Percentiles rank a stretch among this genome's conserved stretches.
Conservation (phyloP, 1,140 invertebrate species). For the Rhyacophila brunnea region DNA sequence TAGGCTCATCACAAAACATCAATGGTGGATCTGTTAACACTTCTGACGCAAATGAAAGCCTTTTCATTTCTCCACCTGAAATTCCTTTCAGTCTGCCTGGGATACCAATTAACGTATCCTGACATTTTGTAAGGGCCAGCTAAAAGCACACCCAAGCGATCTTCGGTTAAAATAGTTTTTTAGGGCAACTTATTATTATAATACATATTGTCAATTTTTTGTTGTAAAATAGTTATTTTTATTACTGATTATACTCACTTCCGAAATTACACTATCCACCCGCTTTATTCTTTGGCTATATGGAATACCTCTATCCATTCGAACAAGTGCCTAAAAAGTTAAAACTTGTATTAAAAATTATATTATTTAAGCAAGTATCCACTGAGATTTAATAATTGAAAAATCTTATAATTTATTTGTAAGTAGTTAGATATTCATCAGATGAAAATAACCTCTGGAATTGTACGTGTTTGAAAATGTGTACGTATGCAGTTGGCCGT, state of each 20-base stretch:
- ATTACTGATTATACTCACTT: conserved; percentile 57
- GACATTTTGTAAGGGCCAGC: conserved; percentile 83
- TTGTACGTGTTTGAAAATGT: too few species aligned
- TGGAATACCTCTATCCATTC: conserved; percentile 84
- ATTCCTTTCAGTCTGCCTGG: conserved; percentile 86
- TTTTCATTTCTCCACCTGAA: conserved; percentile 93
- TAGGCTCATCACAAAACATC: conserved; percentile 97
- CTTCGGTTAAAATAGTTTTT: neutral
- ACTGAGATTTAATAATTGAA: too few species aligned
- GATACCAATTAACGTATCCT: conserved; percentile 84
- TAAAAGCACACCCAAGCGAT: conserved; percentile 39
- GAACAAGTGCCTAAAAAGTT: conserved; percentile 72
- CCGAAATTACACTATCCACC: conserved; percentile 87
- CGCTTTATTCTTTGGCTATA: conserved; percentile 73
- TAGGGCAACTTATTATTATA: too few species aligned
- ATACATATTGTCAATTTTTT: too few species aligned
- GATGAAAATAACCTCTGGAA: too few species aligned
- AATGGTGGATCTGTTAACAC: conserved; percentile 92
- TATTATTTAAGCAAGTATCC: too few species aligned
- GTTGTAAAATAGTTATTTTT: too few species aligned
- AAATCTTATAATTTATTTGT: too few species aligned
- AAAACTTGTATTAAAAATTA: too few species aligned
- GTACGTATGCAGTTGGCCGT: too few species aligned
- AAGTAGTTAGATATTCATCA: too few species aligned
- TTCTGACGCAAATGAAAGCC: conserved; percentile 94